Percentiles rank a stretch among this genome's conserved stretches.
Evolutionary conservation across 2,888 invertebrate genomes (phyloP).

Genomic region (Epinotia brunnichana): DNA sequence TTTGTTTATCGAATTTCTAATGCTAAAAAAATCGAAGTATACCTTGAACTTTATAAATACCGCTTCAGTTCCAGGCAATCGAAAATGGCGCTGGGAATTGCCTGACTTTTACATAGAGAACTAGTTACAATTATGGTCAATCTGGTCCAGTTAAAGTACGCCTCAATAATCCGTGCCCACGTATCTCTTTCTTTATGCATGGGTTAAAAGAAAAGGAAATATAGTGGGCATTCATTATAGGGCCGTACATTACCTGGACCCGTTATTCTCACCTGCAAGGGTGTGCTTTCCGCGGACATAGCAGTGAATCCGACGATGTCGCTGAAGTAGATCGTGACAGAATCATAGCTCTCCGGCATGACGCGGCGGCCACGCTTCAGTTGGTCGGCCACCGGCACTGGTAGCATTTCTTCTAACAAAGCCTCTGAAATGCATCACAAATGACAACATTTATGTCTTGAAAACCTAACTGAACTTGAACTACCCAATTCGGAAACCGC

Average conservation of each 20-base stretch:
- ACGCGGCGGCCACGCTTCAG: slow-evolving; percentile 94
- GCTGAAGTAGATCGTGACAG: slow-evolving; percentile 96
- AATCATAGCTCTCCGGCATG: slow-evolving; percentile 95
- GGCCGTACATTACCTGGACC: too few species aligned
- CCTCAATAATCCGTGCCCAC: too few species aligned
- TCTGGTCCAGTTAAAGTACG: too few species aligned
- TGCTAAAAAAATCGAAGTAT: too few species aligned
- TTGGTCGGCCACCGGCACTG: slow-evolving; percentile 95
- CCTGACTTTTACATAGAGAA: neutral
- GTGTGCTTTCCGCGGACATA: slow-evolving; percentile 96
- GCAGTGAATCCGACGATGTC: slow-evolving; percentile 97
- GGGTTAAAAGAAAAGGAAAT: too few species aligned
- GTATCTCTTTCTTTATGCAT: too few species aligned
- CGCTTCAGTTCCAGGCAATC: neutral
- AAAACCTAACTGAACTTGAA: too few species aligned
- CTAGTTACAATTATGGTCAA: too few species aligned
- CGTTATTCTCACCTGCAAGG: slow-evolving; percentile 85
- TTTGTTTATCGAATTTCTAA: too few species aligned
- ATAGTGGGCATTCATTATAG: too few species aligned
- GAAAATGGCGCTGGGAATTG: neutral
- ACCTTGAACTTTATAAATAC: neutral
- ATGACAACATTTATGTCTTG: neutral
- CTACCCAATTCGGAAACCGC: too few species aligned
- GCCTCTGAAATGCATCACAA: slow-evolving; percentile 84
- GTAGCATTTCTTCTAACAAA: slow-evolving; percentile 93